A percentile compares a stretch with the other conserved stretches of the same genome.
Evolutionary conservation across 2,113 vertebrate species (phyloP).

Genomic region (Felis catus): F.catus_Fca126_mat1.0 CM031426.1:50950001-50950500

Average conservation of each 20-base stretch:
- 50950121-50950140: conserved; percentile 53
- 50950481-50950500: conserved; percentile 7
- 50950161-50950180: conserved; percentile 69
- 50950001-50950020: conserved; percentile 23
- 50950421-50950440: conserved; percentile 20
- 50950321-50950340: conserved; percentile 60
- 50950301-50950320: conserved; percentile 44
- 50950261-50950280: background rate
- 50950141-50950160: conserved; percentile 76
- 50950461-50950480: background rate
- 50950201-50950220: conserved; percentile 60
- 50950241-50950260: background rate
- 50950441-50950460: conserved; percentile 21
- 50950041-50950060: conserved; percentile 66
- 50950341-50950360: conserved; percentile 63
- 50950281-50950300: conserved; percentile 66
- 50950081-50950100: conserved; percentile 64
- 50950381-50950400: conserved; percentile 58
- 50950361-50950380: conserved; percentile 57
- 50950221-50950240: background rate
- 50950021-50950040: conserved; percentile 55
- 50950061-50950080: conserved; percentile 72
- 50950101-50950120: conserved; percentile 76
- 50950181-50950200: conserved; percentile 72
- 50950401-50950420: conserved; percentile 37